Base-by-base conservation (phyloP, 2,113 vertebrate genomes). In the Petaurus breviceps region DNA sequence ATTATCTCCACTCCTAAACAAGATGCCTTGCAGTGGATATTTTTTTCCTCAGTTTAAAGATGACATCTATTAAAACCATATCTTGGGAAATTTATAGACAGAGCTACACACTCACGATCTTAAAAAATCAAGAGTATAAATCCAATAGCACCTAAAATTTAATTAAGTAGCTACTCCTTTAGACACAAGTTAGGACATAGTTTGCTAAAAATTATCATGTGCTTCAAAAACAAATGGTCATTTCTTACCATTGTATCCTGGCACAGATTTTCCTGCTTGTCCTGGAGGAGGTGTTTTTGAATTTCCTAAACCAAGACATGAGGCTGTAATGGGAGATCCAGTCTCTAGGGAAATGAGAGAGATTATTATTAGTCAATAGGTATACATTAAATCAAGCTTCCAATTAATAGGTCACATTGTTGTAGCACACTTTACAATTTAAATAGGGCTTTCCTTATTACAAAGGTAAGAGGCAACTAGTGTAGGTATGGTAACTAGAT, bases 291-390 rank as follows among this genome's bases (percentile, higher is more conserved):
- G 99, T 22, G 98, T 98, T 94, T 99, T 98, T 6, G 99, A 99
- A 98, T 99, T 99, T 57, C 99, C 99, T 97, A 99, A 98, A 92
- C 99, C 99, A 8, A 99, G 47, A 25, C 99, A 99, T 0, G 99
- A 99, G 25, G 99, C 99, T 9, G 99, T 99, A 97, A 99, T 99
- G 92, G 99, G 96, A 49, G 99, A 99, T 98, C 99, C 99, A 10
- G 99, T 99, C 98, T 99, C 99, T 99, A 97, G 93, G 19, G 47
- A 93, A 96, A 96, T 43, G n/a, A 77, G 14, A 98, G 61, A 96
- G 53, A 0, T 50, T 31, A 95, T 25, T 53, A 0, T 55, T 47
- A 94, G 11, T 54, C 90, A 97, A 55, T 25, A 8, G 14, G 16
- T 97, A n/a, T 50, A 46, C 14, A 53, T 90, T 89, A 26, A 26